Evolutionary conservation across 2,797 vertebrate species (phyloP), one percentile per base, ranked within the genome.

Genomic region (Gymnoscopelus braueri): DNA sequence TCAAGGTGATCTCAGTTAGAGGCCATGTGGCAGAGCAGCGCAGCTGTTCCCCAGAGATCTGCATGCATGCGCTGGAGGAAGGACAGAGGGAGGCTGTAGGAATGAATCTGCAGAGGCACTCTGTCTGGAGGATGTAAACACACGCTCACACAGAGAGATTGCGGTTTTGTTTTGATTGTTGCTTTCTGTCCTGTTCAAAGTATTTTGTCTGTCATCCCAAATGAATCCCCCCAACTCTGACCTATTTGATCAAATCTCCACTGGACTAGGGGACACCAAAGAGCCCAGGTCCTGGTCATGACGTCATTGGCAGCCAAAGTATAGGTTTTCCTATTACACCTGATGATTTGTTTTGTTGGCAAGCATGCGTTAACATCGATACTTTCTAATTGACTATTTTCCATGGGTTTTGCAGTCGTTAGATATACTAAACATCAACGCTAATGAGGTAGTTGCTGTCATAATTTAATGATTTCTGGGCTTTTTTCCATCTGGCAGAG

Each of bases 401-500:
- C 72, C 74, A 83, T 78, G 15, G 19, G 56, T 80, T 83, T 44
- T 75, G 61, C 64, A 65, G 48, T 75, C 66, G 71, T 87, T 87
- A 85, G 84, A 83, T 75, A 75, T 73, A 53, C 55, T 56, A 64
- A 82, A 79, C 70, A 64, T 79, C 60, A 35, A 68, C 15, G 48
- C 35, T 88, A 86, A 92, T 84, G 81, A 89, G 81, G 64, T 72
- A 47, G 78, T 63, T 52, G 70, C 78, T 83, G 82, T 79, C 82
- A 82, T 79, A 86, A 81, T 80, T 85, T 56, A 67, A 68, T 78
- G 66, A 78, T 81, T 86, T 88, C 82, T 85, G 83, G 85, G 84
- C 84, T 74, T 62, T 60, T 75, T 67, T 88, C 84, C 84, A 85
- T 84, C 84, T 90, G 90, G 85, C 78, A 69, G 49, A 12, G 11